Conservation (phyloP, 1,140 invertebrate species). For the Oryctes rhinoceros region DNA sequence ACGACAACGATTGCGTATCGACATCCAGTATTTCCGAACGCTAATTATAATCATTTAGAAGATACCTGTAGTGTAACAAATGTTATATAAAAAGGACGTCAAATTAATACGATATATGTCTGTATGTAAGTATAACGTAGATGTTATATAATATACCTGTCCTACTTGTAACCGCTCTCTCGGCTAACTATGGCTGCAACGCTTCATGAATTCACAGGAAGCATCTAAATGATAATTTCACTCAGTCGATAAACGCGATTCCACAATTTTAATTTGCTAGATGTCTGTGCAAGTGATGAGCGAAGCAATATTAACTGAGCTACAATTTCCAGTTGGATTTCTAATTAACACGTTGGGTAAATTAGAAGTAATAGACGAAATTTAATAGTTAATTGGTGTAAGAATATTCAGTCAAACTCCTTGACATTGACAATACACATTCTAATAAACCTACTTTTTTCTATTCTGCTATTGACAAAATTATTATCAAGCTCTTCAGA, state of each 20-base stretch:
- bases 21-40: slow-evolving; percentile 29
- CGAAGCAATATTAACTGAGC: neutral
- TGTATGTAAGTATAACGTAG: neutral
- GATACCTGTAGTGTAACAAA: slow-evolving; percentile 30
- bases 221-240: slow-evolving; percentile 29
- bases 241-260: slow-evolving; percentile 12
- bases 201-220: slow-evolving; percentile 29
- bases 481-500: too few species aligned
- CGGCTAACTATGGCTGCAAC: slow-evolving; percentile 11
- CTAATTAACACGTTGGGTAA: too few species aligned
- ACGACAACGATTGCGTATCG: slow-evolving; percentile 14
- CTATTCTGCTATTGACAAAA: too few species aligned
- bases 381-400: too few species aligned
- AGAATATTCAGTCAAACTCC: too few species aligned
- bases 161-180: slow-evolving; percentile 19
- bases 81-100: slow-evolving; percentile 31
- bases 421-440: too few species aligned
- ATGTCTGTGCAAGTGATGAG: neutral
- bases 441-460: too few species aligned
- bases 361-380: too few species aligned
- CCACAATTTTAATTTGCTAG: slow-evolving; percentile 20
- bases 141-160: slow-evolving; percentile 13
- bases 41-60: slow-evolving; percentile 27
- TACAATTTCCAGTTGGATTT: too few species aligned
- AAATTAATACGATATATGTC: slow-evolving; percentile 23